Percentiles rank a stretch among this genome's conserved stretches.
Evolutionary conservation across 2,888 invertebrate genomes (phyloP).

Genomic region (Ommatoiulus sabulosus): DNA sequence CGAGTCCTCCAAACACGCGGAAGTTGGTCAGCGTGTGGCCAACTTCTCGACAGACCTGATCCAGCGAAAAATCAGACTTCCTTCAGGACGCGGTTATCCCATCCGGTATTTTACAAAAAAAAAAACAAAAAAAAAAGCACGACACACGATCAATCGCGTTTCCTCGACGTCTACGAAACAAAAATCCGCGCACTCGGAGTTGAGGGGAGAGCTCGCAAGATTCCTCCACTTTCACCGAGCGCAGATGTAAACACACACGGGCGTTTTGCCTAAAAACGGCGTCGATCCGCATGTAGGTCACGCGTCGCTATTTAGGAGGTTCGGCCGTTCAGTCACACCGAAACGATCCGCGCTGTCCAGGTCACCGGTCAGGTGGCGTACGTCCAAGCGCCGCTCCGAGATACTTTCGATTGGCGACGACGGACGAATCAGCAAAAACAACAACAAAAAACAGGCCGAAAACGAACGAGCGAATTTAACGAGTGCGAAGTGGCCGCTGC

Average conservation of each 20-base stretch:
- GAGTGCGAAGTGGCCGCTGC: neutral
- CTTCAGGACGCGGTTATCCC: no score
- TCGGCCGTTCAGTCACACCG: neutral
- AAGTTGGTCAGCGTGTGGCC: no score
- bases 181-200: neutral
- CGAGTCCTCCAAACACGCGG: no score
- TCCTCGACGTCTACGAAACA: neutral
- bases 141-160: neutral
- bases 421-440: neutral
- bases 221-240: slow-evolving; percentile 1
- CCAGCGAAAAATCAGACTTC: no score
- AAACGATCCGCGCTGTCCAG: neutral
- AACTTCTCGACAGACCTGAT: no score
- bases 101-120: no score
- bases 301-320: neutral
- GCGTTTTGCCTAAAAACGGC: slow-evolving; percentile 17
- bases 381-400: neutral
- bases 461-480: neutral
- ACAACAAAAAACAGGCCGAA: neutral
- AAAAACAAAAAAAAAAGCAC: no score
- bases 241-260: neutral
- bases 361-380: neutral
- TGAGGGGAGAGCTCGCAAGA: neutral
- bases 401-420: neutral
- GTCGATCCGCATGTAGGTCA: slow-evolving; percentile 16